Base-by-base conservation (phyloP, 1,140 invertebrate genomes). In the Sycophaga agraensis region DNA sequence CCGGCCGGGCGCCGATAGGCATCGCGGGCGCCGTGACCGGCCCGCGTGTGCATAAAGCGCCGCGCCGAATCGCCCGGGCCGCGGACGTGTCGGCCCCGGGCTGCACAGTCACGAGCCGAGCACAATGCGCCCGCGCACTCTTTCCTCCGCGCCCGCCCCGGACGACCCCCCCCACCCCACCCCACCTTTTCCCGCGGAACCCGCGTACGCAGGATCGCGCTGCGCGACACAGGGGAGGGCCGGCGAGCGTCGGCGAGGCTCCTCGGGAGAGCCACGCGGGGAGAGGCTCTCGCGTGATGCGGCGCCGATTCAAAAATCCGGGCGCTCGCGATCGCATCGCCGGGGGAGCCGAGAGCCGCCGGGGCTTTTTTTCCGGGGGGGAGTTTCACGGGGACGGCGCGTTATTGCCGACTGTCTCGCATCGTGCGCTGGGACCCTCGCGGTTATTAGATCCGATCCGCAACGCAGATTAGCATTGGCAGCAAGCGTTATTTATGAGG, bases 401-500 rank as follows among this genome's bases (percentile, higher is more conserved):
- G 12, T 24, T 45, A 24, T 17, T n/a, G 21, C 21, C 24, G 24
- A 45, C 4, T 16, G 2, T 26, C 46, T 31, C 46, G n/a, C 21
- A 31, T n/a, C n/a, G n/a, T n/a, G 1, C n/a, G 19, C 49, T 7
- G 37, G 5, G 21, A 11, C 46, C 70, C 61, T 63, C 66, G 69
- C 73, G 67, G 72, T 77, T 78, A 77, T 79, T 79, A 79, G 77
- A 79, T 78, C 69, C 70, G 77, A 79, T 79, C 74, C 71, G 72
- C 67, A 65, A 64, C 43, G 45, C 54, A 75, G 77, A 79, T 79
- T 79, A 77, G 73, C 26, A 73, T 79, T 76, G 73, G 76, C 75
- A 78, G 77, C 74, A 78, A 79, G 78, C 64, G 77, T 80, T 77
- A 80, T 80, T 79, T 80, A 80, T 70, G 74, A 73, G 67, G 67